Percentiles rank a stretch among this genome's conserved stretches.
These are phyloP conservation scores for Nemapogon koenigi DNA, from an alignment of 2,888 invertebrate species.

Conservation along the genomic window DNA sequence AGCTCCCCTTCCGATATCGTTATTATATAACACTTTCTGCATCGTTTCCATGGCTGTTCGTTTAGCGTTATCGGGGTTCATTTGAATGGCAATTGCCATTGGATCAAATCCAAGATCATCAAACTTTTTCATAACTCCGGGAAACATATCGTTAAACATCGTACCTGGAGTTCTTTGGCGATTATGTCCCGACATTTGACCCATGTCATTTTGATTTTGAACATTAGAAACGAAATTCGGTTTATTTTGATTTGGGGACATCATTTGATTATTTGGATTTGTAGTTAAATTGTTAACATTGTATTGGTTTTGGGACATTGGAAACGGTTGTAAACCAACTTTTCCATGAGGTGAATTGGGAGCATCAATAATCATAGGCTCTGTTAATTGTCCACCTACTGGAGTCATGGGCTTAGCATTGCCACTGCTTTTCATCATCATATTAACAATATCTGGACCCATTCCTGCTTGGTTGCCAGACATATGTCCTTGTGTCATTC, in stretches of 20 bases:
- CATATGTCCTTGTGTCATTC: constrained; percentile 17
- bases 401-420: constrained; percentile 16
- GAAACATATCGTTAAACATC: constrained; percentile 54
- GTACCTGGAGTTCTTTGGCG: background rate
- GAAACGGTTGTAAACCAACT: constrained; percentile 19
- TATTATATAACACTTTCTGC: constrained; percentile 24
- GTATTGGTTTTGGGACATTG: background rate
- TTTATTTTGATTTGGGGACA: constrained; percentile 2
- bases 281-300: background rate
- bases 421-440: constrained; percentile 31
- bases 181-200: background rate
- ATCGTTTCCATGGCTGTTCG: constrained; percentile 34
- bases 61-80: constrained; percentile 51
- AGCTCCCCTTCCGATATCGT: background rate
- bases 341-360: constrained; percentile 26
- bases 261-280: background rate
- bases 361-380: constrained; percentile 21
- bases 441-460: constrained; percentile 40
- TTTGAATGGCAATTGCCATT: constrained; percentile 53
- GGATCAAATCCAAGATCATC: constrained; percentile 49
- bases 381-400: background rate
- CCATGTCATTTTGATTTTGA: background rate
- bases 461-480: constrained; percentile 21
- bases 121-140: constrained; percentile 32
- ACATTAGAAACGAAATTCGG: background rate